Evolutionary conservation across 2,888 invertebrate species (phyloP).

Genomic region (Gymnocheta viridis): DNA sequence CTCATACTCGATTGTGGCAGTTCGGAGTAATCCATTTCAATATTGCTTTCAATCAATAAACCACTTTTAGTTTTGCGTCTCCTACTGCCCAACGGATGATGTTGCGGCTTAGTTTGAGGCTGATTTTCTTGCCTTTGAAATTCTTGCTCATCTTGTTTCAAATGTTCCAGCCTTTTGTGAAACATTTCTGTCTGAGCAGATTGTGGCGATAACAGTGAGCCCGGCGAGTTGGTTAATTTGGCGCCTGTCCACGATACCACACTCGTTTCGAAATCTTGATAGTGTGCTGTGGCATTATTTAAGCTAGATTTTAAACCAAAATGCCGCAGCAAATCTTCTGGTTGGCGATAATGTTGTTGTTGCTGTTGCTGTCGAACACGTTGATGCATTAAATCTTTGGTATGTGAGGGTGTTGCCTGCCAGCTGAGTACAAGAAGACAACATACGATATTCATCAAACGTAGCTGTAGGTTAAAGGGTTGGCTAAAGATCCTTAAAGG

Average conservation of each 20-base stretch:
- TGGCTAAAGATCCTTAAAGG: slow-evolving; percentile 39
- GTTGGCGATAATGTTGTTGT: slow-evolving; percentile 52
- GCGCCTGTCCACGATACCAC: slow-evolving; percentile 78
- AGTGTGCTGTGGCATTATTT: slow-evolving; percentile 57
- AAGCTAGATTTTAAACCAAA: slow-evolving; percentile 36
- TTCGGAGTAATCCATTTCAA: slow-evolving; percentile 69
- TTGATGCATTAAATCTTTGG: slow-evolving; percentile 72
- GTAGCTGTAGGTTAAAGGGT: slow-evolving; percentile 61
- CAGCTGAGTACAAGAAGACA: slow-evolving; percentile 45
- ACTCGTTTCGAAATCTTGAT: slow-evolving; percentile 73
- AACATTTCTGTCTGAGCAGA: slow-evolving; percentile 42
- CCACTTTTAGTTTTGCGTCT: slow-evolving; percentile 80
- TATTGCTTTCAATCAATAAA: slow-evolving; percentile 78
- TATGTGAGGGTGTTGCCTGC: slow-evolving; percentile 61
- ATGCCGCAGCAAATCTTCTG: slow-evolving; percentile 53
- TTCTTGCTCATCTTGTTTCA: slow-evolving; percentile 64
- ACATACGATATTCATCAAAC: slow-evolving; percentile 8
- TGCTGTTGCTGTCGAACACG: slow-evolving; percentile 64
- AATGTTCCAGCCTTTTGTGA: slow-evolving; percentile 50
- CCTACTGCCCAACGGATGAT: slow-evolving; percentile 15
- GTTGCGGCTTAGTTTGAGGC: background rate
- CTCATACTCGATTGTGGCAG: slow-evolving; percentile 19
- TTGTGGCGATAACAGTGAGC: slow-evolving; percentile 43
- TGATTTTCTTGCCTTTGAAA: slow-evolving; percentile 25
- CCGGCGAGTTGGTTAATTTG: slow-evolving; percentile 68